phyloP scores from a whole-genome alignment of 2,888 invertebrate genomes.

The Philereme vetulata region DNA sequence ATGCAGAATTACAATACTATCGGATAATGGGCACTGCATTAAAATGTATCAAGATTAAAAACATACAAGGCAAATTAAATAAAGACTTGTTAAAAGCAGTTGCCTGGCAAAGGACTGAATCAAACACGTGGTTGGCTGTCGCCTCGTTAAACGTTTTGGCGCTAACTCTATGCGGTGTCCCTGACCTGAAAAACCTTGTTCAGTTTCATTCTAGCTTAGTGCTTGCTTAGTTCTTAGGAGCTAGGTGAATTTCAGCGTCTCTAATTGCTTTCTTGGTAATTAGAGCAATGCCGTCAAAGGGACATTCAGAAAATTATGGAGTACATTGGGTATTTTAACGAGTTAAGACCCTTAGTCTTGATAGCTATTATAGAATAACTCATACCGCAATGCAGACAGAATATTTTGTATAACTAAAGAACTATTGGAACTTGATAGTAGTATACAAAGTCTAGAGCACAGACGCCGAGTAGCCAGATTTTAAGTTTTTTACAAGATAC shows the following conservation, averaged over 20 bases:
- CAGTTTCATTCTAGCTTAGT: constrained; percentile 46
- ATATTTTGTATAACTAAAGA: constrained; percentile 5
- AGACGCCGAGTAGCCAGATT: too few species aligned
- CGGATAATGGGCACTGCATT: too few species aligned
- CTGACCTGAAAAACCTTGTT: constrained; percentile 55
- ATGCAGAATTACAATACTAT: too few species aligned
- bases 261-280: constrained; percentile 6
- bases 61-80: too few species aligned
- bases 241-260: constrained; percentile 1
- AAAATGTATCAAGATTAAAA: too few species aligned
- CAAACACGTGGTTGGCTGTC: constrained; percentile 22
- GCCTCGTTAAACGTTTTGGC: constrained; percentile 49
- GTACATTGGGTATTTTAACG: constrained; percentile 19
- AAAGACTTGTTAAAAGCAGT: constrained; percentile 10
- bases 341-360: constrained; percentile 7
- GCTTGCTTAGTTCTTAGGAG: too few species aligned
- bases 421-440: neutral
- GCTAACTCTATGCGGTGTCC: constrained; percentile 60
- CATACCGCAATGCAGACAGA: constrained; percentile 27
- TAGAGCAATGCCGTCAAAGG: constrained; percentile 4
- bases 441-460: too few species aligned
- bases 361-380: constrained; percentile 17
- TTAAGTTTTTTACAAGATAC: too few species aligned
- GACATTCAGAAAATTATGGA: constrained; percentile 8
- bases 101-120: constrained; percentile 26